Percentiles rank a stretch among this genome's conserved stretches.
Evolutionary conservation across 2,888 invertebrate species (phyloP).

Genomic region (Dermolepida albohirtum): DNA sequence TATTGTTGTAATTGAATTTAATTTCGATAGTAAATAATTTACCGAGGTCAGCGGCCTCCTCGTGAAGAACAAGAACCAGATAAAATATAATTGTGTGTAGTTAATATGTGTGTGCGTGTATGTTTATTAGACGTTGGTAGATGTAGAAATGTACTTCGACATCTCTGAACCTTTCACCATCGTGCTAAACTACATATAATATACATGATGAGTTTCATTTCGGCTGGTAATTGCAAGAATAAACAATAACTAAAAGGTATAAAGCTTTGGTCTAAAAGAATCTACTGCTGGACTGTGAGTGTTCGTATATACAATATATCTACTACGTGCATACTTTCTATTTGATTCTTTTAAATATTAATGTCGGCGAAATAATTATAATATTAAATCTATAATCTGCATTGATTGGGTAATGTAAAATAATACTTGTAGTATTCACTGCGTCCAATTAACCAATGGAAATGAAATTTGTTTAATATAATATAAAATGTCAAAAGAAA

Average conservation of each 20-base stretch:
- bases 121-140: neutral
- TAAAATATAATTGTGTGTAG: neutral
- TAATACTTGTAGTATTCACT: no score
- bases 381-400: no score
- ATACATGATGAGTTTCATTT: constrained; percentile 22
- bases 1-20: constrained; percentile 38
- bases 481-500: no score
- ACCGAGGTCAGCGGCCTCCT: constrained; percentile 9
- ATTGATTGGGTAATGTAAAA: no score
- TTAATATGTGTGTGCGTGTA: neutral
- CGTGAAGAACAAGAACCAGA: neutral
- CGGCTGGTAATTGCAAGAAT: constrained; percentile 10
- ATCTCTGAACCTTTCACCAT: constrained; percentile 16
- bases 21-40: constrained; percentile 31
- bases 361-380: no score
- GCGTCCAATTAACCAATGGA: no score
- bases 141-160: constrained; percentile 2
- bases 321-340: no score
- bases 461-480: no score
- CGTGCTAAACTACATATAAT: constrained; percentile 22
- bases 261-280: neutral
- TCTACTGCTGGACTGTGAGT: neutral
- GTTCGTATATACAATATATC: neutral
- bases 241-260: constrained; percentile 17
- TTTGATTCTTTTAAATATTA: no score